These are phyloP conservation scores for Lasioglossum calceatum DNA, from an alignment of 2,888 invertebrate species.

Conservation along the genomic window DNA sequence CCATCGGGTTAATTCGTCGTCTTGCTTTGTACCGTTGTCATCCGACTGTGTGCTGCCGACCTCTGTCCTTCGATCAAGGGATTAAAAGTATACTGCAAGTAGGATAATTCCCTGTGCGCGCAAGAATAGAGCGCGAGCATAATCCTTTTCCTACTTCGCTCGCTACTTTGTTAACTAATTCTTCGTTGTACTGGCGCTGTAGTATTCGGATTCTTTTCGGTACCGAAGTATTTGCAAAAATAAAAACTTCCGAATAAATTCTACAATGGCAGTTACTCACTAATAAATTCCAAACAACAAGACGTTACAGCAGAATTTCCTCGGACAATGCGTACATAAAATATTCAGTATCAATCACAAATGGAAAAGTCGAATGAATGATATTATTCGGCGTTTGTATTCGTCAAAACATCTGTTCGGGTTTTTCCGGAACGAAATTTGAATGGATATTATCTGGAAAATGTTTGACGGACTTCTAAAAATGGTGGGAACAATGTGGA, in stretches of 20 bases:
- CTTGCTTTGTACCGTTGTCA: slow-evolving; percentile 35
- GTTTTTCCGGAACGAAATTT: not conserved
- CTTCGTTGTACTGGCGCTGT: not conserved
- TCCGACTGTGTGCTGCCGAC: not conserved
- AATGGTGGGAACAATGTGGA: not conserved
- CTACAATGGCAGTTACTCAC: not conserved
- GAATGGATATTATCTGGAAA: not conserved
- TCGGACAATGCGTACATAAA: not conserved
- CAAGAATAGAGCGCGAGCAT: not conserved
- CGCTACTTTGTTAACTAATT: not conserved
- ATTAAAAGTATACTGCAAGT: not conserved
- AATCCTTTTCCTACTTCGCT: not conserved
- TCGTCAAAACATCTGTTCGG: not conserved
- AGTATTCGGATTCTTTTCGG: not conserved
- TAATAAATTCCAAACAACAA: not conserved
- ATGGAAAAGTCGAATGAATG: not conserved
- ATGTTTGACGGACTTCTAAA: not conserved
- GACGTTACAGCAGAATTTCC: not conserved
- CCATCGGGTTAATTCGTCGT: slow-evolving; percentile 41
- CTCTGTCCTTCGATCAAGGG: slow-evolving; percentile 6
- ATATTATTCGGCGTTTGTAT: not conserved
- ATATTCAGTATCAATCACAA: not conserved
- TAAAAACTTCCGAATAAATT: not conserved
- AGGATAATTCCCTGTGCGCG: not conserved
- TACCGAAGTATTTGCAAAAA: not conserved